phyloP scores from a whole-genome alignment of 2,797 vertebrate genomes.

The Anabas testudineus region DNA sequence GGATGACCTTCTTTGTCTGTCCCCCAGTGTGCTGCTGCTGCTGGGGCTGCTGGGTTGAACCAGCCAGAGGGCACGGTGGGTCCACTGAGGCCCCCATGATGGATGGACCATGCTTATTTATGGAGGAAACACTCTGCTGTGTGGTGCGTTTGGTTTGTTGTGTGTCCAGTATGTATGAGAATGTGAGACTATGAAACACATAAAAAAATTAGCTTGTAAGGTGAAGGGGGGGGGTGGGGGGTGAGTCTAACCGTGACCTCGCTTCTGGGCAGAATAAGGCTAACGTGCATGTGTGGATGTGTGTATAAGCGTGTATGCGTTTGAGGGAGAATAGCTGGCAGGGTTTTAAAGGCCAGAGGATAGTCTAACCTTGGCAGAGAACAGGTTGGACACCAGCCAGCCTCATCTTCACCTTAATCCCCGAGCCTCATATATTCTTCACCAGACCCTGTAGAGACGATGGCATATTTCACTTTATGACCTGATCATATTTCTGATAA shows the following conservation, averaged over 20 bases:
- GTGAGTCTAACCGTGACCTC: constrained; percentile 66
- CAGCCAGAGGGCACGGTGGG: constrained; percentile 72
- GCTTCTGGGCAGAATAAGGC: constrained; percentile 51
- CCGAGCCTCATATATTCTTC: constrained; percentile 64
- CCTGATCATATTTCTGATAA: constrained; percentile 73
- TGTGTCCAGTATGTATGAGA: constrained; percentile 17
- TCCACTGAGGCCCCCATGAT: constrained; percentile 72
- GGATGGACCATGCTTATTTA: constrained; percentile 71
- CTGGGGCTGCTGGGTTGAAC: constrained; percentile 54
- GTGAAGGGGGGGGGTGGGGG: not conserved
- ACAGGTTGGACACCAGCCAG: constrained; percentile 71
- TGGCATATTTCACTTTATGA: constrained; percentile 74
- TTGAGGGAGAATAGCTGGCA: constrained; percentile 40
- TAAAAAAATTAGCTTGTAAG: constrained; percentile 32
- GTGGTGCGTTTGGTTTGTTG: constrained; percentile 27
- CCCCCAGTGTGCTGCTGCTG: constrained; percentile 58
- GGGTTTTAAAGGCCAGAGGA: constrained; percentile 73
- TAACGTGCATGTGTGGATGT: constrained; percentile 13
- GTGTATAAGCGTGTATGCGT: not conserved
- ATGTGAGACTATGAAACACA: constrained; percentile 21
- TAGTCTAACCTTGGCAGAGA: constrained; percentile 75
- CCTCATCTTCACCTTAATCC: constrained; percentile 72
- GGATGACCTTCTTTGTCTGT: constrained; percentile 74
- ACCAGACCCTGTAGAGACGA: constrained; percentile 51
- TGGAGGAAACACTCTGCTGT: constrained; percentile 47